Conservation (phyloP, 2,888 invertebrate species). For the Tipula lateralis region DNA sequence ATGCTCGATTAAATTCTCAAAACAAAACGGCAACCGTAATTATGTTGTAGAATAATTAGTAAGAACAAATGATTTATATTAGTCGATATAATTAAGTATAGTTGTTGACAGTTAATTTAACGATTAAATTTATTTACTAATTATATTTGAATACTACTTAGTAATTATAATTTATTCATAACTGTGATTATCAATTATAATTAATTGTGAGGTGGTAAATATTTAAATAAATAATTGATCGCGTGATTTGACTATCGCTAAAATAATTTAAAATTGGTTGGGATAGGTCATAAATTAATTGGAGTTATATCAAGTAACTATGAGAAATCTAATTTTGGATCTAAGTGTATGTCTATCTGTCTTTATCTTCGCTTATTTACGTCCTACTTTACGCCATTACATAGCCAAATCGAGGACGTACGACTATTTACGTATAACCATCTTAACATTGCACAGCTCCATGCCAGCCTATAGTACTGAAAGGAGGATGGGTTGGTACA, state of each 20-base stretch:
- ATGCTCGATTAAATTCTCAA: constrained; percentile 13
- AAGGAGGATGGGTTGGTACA: too few species aligned
- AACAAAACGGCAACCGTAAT: neutral
- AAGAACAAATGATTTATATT: neutral
- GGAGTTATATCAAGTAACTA: neutral
- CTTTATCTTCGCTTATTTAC: too few species aligned
- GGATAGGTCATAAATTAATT: neutral
- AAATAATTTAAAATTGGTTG: neutral
- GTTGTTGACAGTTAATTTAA: neutral
- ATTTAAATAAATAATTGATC: neutral
- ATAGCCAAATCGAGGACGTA: too few species aligned
- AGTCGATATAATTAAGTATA: neutral
- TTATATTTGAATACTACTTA: neutral
- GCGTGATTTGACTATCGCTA: neutral
- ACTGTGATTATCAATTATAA: neutral
- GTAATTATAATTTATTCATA: neutral
- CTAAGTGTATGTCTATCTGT: too few species aligned
- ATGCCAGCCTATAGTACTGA: too few species aligned
- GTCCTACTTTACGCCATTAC: too few species aligned
- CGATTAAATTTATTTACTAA: neutral
- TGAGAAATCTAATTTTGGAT: neutral
- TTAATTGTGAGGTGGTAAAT: neutral
- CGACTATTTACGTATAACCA: too few species aligned
- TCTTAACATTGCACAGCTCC: too few species aligned
- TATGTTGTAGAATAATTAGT: neutral